Evolutionary conservation across 2,888 invertebrate genomes (phyloP).

Genomic region (Poecilobothrus nobilitatus): DNA sequence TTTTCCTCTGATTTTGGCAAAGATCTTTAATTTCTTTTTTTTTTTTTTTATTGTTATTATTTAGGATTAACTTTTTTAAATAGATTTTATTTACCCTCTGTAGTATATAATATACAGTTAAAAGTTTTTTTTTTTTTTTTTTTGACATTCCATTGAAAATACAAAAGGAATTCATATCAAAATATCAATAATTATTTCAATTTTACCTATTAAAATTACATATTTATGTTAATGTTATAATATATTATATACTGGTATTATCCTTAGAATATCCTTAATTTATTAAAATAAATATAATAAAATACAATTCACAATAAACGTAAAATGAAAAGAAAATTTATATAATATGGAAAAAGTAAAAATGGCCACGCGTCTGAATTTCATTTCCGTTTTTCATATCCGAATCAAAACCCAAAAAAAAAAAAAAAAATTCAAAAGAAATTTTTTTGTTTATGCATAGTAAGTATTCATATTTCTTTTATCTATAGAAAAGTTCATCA

Average conservation of each 20-base stretch:
- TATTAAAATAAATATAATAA: no score
- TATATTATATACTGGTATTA: neutral
- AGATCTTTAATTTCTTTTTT: neutral
- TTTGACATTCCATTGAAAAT: neutral
- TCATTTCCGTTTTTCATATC: neutral
- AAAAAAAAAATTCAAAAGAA: neutral
- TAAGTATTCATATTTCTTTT: no score
- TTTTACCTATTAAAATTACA: neutral
- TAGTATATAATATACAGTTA: no score
- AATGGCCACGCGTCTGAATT: constrained; percentile 2
- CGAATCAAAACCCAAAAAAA: neutral
- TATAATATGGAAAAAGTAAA: neutral
- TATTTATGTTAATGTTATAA: neutral
- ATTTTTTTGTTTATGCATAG: no score
- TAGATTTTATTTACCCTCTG: neutral
- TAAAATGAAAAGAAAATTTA: neutral
- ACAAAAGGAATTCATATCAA: neutral
- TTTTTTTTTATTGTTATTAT: neutral
- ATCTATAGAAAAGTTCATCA: neutral
- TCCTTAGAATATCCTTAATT: neutral
- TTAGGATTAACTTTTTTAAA: neutral
- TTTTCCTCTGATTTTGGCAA: neutral
- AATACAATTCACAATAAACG: neutral
- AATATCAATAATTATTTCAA: neutral
- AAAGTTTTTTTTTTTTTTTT: neutral